Evolutionary conservation across 2,113 vertebrate species (phyloP), one percentile per base, ranked within the genome.

Genomic region (Coracopsis vasa): DNA sequence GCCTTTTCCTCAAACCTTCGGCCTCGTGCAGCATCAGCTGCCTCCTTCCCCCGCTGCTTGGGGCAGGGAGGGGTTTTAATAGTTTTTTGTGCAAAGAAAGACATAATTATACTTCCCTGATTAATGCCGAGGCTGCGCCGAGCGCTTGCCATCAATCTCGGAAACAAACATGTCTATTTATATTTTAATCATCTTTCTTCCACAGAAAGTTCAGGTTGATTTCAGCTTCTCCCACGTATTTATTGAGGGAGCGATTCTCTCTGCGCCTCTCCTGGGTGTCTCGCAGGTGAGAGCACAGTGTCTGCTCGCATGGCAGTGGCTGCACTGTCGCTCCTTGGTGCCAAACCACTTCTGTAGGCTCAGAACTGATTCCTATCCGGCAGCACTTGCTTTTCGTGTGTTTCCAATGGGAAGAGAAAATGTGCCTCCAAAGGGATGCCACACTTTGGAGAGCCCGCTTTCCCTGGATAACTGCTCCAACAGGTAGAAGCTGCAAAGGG

Each of bases 111-210:
- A 56, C 71, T 71, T 95, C 97, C 85, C 95, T 98, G 98, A 98
- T 98, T 98, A 97, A 97, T 98, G 97, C 96, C 92, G 97, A 96
- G 97, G 86, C 95, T 95, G 97, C 93, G 95, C 74, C 62, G 50
- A 96, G 96, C 70, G 84, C 97, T 91, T 94, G 92, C 94, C 91
- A 92, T 96, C 97, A 97, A 97, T 97, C 97, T 97, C 94, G 86
- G 97, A 96, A 98, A 98, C 98, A 98, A 98, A 98, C 97, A 96
- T 70, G 95, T 98, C 97, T 98, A 96, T 98, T 98, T 98, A 97
- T 98, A 98, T 98, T 98, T 97, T 97, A 97, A 98, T 97, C 97
- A 94, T 96, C 96, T 98, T 95, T 96, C 96, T 88, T 93, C 90
- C 71, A 86, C 65, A n/a, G 56, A 16, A 97, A 96, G 97, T 97